A percentile compares a stretch with the other conserved stretches of the same genome.
Evolutionary conservation across 2,797 vertebrate species (phyloP).

Genomic region (Sebastes vulpes): DNA sequence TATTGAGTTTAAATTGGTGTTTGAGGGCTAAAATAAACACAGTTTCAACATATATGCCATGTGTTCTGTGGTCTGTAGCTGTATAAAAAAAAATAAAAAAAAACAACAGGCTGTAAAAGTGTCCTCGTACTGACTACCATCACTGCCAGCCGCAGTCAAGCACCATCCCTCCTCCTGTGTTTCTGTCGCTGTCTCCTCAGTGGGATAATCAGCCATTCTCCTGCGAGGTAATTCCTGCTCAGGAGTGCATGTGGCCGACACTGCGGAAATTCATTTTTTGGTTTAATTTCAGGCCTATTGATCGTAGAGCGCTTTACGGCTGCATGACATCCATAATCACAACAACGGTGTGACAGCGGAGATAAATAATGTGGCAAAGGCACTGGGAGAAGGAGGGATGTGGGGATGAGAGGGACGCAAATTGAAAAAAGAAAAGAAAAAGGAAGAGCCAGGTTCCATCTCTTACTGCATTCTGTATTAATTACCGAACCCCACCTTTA

Average conservation of each 20-base stretch:
- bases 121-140: not conserved
- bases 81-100: not conserved
- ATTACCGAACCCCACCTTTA: slow-evolving; percentile 77
- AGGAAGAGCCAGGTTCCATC: slow-evolving; percentile 74
- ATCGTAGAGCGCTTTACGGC: slow-evolving; percentile 85
- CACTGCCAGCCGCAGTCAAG: slow-evolving; percentile 40
- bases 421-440: slow-evolving; percentile 46
- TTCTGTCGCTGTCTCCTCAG: slow-evolving; percentile 67
- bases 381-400: slow-evolving; percentile 56
- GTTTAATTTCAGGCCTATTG: slow-evolving; percentile 91
- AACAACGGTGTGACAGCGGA: slow-evolving; percentile 87
- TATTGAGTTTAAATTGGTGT: not conserved
- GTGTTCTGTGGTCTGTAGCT: not conserved
- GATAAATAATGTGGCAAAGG: slow-evolving; percentile 86
- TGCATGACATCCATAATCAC: slow-evolving; percentile 91
- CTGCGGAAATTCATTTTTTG: slow-evolving; percentile 89
- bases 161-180: slow-evolving; percentile 39
- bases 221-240: slow-evolving; percentile 82
- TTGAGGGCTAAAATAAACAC: not conserved
- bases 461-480: slow-evolving; percentile 83
- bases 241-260: slow-evolving; percentile 82
- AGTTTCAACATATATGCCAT: not conserved
- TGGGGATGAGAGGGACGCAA: slow-evolving; percentile 57
- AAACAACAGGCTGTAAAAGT: not conserved
- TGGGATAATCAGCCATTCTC: slow-evolving; percentile 76